These are phyloP conservation scores for Colius striatus DNA, from an alignment of 2,113 vertebrate genomes.

Conservation along the genomic window DNA sequence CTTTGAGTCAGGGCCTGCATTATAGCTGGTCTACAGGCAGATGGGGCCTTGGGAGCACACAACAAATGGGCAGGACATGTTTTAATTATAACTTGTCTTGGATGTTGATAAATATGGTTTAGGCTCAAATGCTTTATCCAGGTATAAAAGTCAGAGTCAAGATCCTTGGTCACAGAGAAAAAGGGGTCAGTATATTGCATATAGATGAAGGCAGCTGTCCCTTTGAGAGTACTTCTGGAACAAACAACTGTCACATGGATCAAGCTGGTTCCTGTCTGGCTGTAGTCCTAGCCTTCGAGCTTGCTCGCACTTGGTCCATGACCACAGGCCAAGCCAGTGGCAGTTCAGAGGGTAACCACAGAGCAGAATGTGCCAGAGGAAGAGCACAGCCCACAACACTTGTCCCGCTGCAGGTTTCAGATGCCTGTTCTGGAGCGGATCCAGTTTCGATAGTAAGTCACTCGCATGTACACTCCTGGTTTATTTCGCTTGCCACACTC, in stretches of 20 bases:
- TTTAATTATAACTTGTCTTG: background rate
- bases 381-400: background rate
- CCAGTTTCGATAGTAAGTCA: constrained; percentile 78
- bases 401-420: constrained; percentile 20
- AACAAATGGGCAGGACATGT: background rate
- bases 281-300: background rate
- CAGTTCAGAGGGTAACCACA: constrained; percentile 2
- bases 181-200: background rate
- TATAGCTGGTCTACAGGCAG: background rate
- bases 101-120: background rate
- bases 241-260: background rate
- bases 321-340: background rate
- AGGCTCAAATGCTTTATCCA: background rate
- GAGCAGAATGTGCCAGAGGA: constrained; percentile 22
- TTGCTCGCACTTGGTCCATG: background rate
- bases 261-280: background rate
- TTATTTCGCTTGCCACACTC: constrained; percentile 79
- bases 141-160: background rate
- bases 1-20: background rate
- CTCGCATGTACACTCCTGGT: constrained; percentile 80
- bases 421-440: constrained; percentile 74
- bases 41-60: background rate
- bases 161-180: background rate
- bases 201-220: background rate
- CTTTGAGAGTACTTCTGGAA: background rate